Percentiles rank a stretch among this genome's conserved stretches.
phyloP scores from a whole-genome alignment of 2,113 vertebrate species.

The Planiliza haematocheilus region DNA sequence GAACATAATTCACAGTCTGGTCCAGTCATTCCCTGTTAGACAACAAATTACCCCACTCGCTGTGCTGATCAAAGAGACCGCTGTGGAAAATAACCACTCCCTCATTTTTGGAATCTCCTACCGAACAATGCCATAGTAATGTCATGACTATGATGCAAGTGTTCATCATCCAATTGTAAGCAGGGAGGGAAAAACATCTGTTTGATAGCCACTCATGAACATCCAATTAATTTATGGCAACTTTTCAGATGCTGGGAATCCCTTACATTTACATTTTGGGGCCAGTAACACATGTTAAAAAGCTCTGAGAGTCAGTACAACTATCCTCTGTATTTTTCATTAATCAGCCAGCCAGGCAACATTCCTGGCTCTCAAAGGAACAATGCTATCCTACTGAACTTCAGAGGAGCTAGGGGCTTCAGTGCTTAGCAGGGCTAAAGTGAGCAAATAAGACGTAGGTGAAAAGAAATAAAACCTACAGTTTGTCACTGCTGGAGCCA shows the following conservation, averaged over 20 bases:
- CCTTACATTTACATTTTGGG: conserved; percentile 39
- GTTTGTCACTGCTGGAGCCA: conserved; percentile 9
- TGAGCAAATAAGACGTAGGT: conserved; percentile 2
- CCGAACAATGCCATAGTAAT: conserved; percentile 1
- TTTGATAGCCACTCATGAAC: background rate
- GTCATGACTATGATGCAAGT: conserved; percentile 15
- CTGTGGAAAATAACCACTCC: conserved; percentile 3
- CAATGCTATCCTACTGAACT: conserved; percentile 77
- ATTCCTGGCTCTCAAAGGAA: conserved; percentile 68
- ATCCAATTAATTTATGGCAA: conserved; percentile 5
- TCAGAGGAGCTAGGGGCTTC: conserved; percentile 37
- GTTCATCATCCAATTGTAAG: no score
- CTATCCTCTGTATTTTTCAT: conserved; percentile 53
- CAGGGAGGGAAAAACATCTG: background rate
- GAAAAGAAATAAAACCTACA: background rate
- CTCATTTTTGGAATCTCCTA: background rate
- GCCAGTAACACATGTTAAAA: conserved; percentile 59
- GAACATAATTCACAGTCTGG: conserved; percentile 23
- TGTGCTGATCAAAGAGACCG: conserved; percentile 46
- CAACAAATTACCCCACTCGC: conserved; percentile 23
- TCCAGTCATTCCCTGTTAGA: background rate
- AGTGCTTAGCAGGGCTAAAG: conserved; percentile 26
- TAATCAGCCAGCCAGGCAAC: conserved; percentile 54
- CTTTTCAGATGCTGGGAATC: conserved; percentile 46
- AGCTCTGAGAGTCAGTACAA: conserved; percentile 19